Conservation (phyloP, 2,113 vertebrate species). For the Actenoides hombroni region DNA sequence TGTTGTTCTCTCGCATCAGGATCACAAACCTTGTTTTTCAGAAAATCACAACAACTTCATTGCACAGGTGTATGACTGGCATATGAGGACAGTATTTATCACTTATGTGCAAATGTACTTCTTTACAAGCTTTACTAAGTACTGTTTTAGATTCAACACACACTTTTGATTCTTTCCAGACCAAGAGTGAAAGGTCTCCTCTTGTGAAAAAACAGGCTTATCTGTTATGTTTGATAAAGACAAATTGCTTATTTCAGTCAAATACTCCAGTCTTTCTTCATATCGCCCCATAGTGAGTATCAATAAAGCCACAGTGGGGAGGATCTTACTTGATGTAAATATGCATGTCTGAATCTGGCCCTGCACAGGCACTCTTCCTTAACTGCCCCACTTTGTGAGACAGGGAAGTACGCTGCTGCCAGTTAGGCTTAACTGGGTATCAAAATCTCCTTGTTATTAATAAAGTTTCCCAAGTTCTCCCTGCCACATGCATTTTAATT, state of each 20-base stretch:
- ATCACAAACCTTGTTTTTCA: not conserved
- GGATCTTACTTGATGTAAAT: not conserved
- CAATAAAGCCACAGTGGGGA: not conserved
- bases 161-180: not conserved
- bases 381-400: not conserved
- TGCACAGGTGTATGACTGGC: not conserved
- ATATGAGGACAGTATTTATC: not conserved
- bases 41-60: not conserved
- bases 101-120: not conserved
- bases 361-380: accelerated
- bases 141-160: not conserved
- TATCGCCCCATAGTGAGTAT: accelerated
- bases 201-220: not conserved
- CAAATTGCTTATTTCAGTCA: not conserved
- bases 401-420: not conserved
- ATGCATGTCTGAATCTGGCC: not conserved
- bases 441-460: not conserved
- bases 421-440: not conserved
- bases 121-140: not conserved
- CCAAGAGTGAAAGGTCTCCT: not conserved
- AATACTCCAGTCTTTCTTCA: not conserved
- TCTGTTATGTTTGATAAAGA: not conserved
- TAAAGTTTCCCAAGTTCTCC: not conserved
- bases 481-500: not conserved
- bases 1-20: not conserved